Evolutionary conservation across 2,113 vertebrate species (phyloP).

Genomic region (Pelmatolapia mariae): DNA sequence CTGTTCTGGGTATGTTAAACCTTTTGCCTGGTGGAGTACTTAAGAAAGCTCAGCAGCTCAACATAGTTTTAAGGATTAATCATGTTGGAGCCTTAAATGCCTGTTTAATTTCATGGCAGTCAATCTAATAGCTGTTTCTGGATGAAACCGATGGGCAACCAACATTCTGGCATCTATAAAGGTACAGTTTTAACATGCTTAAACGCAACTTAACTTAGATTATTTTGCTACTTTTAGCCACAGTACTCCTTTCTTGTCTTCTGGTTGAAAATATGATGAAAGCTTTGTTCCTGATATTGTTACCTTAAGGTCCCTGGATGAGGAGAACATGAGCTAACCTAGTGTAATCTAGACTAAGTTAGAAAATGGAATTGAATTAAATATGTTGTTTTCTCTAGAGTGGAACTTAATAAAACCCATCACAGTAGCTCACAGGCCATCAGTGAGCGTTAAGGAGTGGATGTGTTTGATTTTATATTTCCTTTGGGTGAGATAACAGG

Average conservation of each 20-base stretch:
- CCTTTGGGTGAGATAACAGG: constrained; percentile 39
- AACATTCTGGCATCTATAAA: background rate
- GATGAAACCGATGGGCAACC: background rate
- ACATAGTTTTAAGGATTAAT: background rate
- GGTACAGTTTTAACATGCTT: background rate
- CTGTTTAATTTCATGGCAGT: background rate
- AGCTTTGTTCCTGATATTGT: background rate
- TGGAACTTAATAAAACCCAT: constrained; percentile 57
- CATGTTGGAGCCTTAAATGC: background rate
- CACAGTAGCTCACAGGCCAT: constrained; percentile 13
- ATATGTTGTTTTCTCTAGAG: constrained; percentile 36
- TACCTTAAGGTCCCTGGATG: background rate
- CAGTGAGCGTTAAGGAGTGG: constrained; percentile 25
- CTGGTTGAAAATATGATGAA: background rate
- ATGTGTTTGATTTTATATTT: constrained; percentile 42
- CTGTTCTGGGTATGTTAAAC: background rate
- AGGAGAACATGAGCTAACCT: constrained; percentile 11
- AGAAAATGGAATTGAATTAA: constrained; percentile 39
- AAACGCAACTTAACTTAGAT: background rate
- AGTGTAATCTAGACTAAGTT: constrained; percentile 34
- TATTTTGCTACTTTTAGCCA: background rate
- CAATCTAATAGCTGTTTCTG: background rate
- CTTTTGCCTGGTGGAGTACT: background rate
- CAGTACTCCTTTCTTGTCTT: background rate
- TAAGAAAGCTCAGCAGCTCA: background rate